A percentile compares a stretch with the other conserved stretches of the same genome.
Evolutionary conservation across 64 coral and sea anemone genomes (phyloP).

Genomic region (Actinia tenebrosa): DNA sequence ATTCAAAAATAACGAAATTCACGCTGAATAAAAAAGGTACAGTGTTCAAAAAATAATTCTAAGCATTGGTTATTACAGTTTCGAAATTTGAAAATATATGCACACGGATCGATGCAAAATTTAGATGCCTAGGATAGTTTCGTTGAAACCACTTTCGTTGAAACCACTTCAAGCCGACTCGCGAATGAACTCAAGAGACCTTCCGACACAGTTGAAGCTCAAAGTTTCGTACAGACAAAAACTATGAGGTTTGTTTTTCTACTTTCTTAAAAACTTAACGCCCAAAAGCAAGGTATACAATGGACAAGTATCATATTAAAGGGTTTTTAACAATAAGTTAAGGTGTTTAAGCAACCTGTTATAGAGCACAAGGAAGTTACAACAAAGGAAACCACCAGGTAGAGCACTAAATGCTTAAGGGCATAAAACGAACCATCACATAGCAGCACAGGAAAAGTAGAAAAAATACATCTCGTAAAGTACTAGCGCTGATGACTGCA

Average conservation of each 20-base stretch:
- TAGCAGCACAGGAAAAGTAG: neutral
- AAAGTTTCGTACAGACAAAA: neutral
- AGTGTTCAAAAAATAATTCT: neutral
- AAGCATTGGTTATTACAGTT: neutral
- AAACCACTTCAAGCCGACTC: slow-evolving; percentile 4
- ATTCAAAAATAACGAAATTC: neutral
- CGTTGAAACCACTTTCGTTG: slow-evolving; percentile 7
- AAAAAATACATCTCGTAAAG: neutral
- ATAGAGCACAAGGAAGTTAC: neutral
- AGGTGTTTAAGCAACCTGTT: slow-evolving; percentile 2
- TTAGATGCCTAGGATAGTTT: neutral
- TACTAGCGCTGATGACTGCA: neutral
- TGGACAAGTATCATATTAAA: neutral
- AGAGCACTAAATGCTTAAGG: neutral
- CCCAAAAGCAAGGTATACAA: neutral
- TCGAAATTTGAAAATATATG: neutral
- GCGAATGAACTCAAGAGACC: neutral
- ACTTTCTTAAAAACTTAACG: neutral
- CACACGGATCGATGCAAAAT: neutral
- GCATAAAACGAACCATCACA: neutral
- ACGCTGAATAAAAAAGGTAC: neutral
- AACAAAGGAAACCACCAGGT: slow-evolving; percentile 8
- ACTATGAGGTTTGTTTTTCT: neutral
- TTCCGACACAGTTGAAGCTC: neutral
- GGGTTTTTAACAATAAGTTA: slow-evolving; percentile 2